Evolutionary conservation across 2,888 invertebrate genomes (phyloP).

Genomic region (Mythimna lalbum): DNA sequence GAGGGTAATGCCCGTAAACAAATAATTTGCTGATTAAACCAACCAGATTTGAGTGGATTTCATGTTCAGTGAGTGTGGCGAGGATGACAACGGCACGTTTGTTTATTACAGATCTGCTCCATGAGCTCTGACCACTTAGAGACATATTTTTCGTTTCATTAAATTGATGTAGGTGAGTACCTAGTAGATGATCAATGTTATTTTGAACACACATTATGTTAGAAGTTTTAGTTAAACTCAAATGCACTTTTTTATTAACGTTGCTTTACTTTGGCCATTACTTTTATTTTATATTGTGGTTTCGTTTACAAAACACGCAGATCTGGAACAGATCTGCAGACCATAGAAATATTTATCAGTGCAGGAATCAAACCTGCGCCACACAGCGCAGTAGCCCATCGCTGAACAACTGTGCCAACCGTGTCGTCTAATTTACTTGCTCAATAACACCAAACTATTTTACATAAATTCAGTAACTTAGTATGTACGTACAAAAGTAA

Average conservation of each 20-base stretch:
- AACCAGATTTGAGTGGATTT: constrained; percentile 75
- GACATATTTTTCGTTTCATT: constrained; percentile 25
- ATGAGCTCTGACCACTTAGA: constrained; percentile 46
- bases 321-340: too few species aligned
- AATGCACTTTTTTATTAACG: too few species aligned
- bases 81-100: constrained; percentile 69
- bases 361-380: too few species aligned
- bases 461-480: too few species aligned
- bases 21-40: constrained; percentile 74
- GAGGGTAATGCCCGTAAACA: constrained; percentile 70
- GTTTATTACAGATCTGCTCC: constrained; percentile 63
- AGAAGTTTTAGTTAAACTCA: neutral
- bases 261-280: too few species aligned
- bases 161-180: constrained; percentile 58
- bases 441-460: neutral
- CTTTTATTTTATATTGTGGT: too few species aligned
- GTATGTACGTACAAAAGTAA: neutral
- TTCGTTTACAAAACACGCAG: too few species aligned
- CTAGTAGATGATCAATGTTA: neutral
- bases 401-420: too few species aligned
- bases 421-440: neutral
- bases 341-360: too few species aligned
- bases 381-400: too few species aligned
- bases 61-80: constrained; percentile 80
- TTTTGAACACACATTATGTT: neutral